Base-by-base conservation (phyloP, 2,797 vertebrate genomes). In the Phrynocephalus vlangalii region DNA sequence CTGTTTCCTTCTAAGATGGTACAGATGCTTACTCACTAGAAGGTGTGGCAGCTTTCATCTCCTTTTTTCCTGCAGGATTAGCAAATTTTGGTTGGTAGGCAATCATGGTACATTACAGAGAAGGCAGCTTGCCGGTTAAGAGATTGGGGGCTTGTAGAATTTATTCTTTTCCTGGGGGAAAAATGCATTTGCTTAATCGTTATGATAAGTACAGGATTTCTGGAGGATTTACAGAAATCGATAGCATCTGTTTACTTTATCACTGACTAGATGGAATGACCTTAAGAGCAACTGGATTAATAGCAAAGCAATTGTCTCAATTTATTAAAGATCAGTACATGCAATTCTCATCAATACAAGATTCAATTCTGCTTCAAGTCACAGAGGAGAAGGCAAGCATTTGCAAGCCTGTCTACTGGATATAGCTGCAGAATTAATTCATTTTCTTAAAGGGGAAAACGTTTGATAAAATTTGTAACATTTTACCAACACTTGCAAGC, bases 211-310 rank as follows among this genome's bases (percentile, higher is more conserved):
- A 77, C 24, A 56, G 18, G 15, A 60, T 60, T 79, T 84, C 52
- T 20, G 30, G 67, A 79, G 8, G 77, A 48, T 79, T 72, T 75
- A 20, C 2, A 67, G 1, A 78, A 1, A n/a, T 28, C 26, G 86
- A 6, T 52, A 83, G 52, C 85, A 82, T 68, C 0, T 24, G 44
- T 79, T 83, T 75, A 52, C 33, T 5, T 80, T 73, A 70, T 84
- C 26, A 75, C 66, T 80, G 60, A 72, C 89, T 18, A 28, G 26
- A 84, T 92, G 11, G 89, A n/a, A 83, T 6, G 85, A 90, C 78
- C 56, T 90, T 38, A 92, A 3, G 33, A 92, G 28, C 2, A 90
- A 75, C 0, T 76, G 82, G 87, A 88, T 68, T 84, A 79, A 91
- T 66, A 75, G 26, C 48, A 82, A 84, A 7, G 30, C 71, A 56